These are phyloP conservation scores for Aythya baeri DNA, from an alignment of 2,113 vertebrate species.

Conservation along the genomic window DNA sequence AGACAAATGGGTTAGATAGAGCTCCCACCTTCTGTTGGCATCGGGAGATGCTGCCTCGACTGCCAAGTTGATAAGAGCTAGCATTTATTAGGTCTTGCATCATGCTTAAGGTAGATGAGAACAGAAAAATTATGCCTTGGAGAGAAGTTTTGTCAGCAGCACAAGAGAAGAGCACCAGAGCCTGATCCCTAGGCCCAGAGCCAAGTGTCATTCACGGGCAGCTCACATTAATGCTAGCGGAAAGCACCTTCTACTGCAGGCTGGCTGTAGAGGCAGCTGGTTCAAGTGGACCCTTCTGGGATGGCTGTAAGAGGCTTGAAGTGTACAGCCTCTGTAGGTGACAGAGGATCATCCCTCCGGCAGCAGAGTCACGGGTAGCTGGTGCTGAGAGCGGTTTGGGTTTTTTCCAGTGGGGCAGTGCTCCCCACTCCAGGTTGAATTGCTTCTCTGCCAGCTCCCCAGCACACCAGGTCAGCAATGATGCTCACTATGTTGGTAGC, in stretches of 20 bases:
- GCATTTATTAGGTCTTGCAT: background rate
- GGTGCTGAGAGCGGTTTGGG: fast-evolving
- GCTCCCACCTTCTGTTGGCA: background rate
- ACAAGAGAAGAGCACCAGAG: background rate
- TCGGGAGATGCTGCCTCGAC: background rate
- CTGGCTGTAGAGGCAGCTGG: fast-evolving
- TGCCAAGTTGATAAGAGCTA: background rate
- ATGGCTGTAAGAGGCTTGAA: background rate
- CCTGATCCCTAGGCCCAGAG: background rate
- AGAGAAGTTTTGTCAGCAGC: background rate
- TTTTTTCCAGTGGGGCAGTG: background rate
- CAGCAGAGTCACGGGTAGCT: too few species aligned
- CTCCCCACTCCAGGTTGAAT: background rate
- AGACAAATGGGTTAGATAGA: background rate
- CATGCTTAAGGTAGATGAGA: background rate
- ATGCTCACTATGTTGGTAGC: background rate
- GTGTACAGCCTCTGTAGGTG: background rate
- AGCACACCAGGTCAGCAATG: background rate
- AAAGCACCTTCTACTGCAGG: fast-evolving
- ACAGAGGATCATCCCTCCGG: too few species aligned
- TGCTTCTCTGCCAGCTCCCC: background rate
- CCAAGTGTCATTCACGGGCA: fast-evolving
- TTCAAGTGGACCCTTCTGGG: background rate
- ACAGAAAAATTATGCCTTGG: background rate
- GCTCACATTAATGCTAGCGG: background rate